Base-by-base conservation (phyloP, 2,113 vertebrate genomes). In the Ciconia stormi region DNA sequence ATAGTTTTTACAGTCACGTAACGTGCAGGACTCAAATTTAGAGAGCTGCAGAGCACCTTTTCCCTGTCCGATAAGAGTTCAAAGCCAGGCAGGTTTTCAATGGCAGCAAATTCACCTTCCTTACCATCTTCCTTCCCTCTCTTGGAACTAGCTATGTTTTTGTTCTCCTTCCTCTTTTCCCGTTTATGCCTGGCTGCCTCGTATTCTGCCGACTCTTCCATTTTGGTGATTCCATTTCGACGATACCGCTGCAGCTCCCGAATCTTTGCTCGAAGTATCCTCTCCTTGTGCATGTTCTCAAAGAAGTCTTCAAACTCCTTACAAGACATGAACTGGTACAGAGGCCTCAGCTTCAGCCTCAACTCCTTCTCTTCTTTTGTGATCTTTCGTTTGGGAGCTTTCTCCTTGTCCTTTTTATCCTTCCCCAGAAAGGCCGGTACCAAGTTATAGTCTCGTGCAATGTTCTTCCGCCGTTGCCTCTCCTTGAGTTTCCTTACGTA, bases 1-100 rank as follows among this genome's bases (percentile, higher is more conserved):
- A 99, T 99, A 40, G 99, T 99, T 97, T 99, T 99, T 70, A 99
- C 99, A 9, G 99, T 99, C 94, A 99, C 98, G 6, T 99, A 99
- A 67, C 99, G 99, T 0, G 99, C 99, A 0, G 99, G 99, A 91
- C 98, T 99, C 78, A 99, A 96, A 89, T 98, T 99, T 19, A 99
- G 96, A 6, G 99, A 99, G 98, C 98, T 99, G 92, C 99, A 99
- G 50, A 99, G 98, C 71, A 99, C 98, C 95, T 99, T 99, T 97
- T 99, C 99, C 15, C 99, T 97, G 95, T 99, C 99, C 0, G 99
- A 99, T 87, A 99, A 96, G 50, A 99, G 98, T 97, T 99, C 99
- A 10, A 99, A 99, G 77, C 99, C 99, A 2, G 99, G 97, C 71
- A 99, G 98, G 91, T 99, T 98, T 97, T 99, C 99, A 20, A 99